Conservation (phyloP, 1,140 invertebrate genomes). For the Diorhabda elongata region DNA sequence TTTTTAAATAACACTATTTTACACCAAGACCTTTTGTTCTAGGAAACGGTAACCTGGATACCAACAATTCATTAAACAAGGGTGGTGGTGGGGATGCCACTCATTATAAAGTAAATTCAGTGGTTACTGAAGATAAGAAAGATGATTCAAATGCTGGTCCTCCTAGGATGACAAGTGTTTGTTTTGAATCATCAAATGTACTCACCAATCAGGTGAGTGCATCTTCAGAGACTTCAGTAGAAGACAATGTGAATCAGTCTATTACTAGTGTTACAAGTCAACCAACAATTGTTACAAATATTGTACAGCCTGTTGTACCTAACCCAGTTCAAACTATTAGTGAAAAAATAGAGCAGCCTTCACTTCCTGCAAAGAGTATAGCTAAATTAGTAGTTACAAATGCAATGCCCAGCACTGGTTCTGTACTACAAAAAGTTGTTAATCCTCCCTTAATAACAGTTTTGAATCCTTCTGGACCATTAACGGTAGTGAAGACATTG, state of each 20-base stretch:
- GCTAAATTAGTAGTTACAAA: slow-evolving; percentile 37
- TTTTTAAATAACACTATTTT: no score
- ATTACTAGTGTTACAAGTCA: slow-evolving; percentile 6
- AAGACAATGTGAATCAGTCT: slow-evolving; percentile 8
- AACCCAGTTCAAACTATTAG: slow-evolving; percentile 2
- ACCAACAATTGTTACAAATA: slow-evolving; percentile 2
- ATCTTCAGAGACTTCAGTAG: slow-evolving; percentile 15
- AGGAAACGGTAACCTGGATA: slow-evolving; percentile 40
- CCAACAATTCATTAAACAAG: slow-evolving; percentile 25
- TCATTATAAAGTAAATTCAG: slow-evolving; percentile 10
- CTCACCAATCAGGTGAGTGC: slow-evolving; percentile 33
- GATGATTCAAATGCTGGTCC: slow-evolving; percentile 21
- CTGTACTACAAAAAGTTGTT: slow-evolving; percentile 37
- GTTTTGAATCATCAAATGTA: slow-evolving; percentile 37
- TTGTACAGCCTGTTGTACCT: neutral
- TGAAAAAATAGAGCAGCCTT: slow-evolving; percentile 21
- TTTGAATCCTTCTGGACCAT: slow-evolving; percentile 42
- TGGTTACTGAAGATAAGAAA: slow-evolving; percentile 11
- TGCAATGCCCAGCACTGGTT: slow-evolving; percentile 17
- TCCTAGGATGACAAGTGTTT: slow-evolving; percentile 42
- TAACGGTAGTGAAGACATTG: slow-evolving; percentile 44
- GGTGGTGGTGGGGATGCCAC: slow-evolving; percentile 37
- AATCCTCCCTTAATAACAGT: slow-evolving; percentile 43
- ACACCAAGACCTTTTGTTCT: neutral
- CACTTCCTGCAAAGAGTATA: slow-evolving; percentile 27